Base-by-base conservation (phyloP, 2,113 vertebrate genomes). In the Pheucticus melanocephalus region DNA sequence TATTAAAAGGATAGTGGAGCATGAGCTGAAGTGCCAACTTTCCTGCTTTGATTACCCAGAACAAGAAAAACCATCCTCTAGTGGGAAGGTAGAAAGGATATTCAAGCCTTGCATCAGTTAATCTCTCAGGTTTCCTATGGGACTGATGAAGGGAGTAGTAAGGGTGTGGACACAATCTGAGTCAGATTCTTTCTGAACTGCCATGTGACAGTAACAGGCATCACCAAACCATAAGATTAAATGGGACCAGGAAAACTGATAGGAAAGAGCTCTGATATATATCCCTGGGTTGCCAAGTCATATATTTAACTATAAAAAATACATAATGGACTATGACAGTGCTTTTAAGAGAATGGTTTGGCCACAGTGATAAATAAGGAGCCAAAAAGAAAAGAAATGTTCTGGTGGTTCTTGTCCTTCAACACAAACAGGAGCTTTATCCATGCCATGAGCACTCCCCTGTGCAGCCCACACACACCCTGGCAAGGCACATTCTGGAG, bases 301-400 rank as follows among this genome's bases (percentile, higher is more conserved):
- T 78, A 84, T 19, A 69, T 78, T 76, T 31, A 81, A 71, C 82
- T 30, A 44, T 16, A 68, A 79, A 86, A 84, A 84, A 53, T 8
- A 39, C 20, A 19, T 86, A 72, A 86, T 56, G 48, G 37, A 57
- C 53, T 75, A 53, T 68, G 93, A 86, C 80, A 90, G 65, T 45
- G 61, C 92, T 92, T 92, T 95, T 79, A 96, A 86, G 83, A 82
- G 40, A 94, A 94, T 68, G 40, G 77, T 72, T 89, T 92, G 69
- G 86, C 57, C 73, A 81, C 20, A 60, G 51, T 35, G n/a, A 64
- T 68, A 88, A 81, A 44, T 18, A 86, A 27, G 7, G 78, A 95
- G 50, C 76, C 90, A 83, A 81, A 73, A 83, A 60, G 35, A 77
- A 90, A 90, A 85, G 12, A 92, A 54, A 77, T 19, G 31, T 39